Evolutionary conservation across 2,888 invertebrate genomes (phyloP).

Genomic region (Brachyptera risi): DNA sequence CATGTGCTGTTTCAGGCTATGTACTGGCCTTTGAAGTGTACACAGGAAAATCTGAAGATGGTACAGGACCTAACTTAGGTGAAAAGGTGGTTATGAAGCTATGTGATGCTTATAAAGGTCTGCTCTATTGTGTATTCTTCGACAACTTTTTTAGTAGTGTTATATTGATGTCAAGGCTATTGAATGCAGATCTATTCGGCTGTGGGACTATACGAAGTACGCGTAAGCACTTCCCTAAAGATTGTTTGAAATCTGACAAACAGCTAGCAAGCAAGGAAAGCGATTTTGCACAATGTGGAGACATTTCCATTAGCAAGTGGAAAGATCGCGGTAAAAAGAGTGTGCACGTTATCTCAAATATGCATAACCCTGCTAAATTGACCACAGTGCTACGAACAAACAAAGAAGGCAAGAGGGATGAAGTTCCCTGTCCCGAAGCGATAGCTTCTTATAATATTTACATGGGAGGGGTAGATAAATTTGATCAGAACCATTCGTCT

Average conservation of each 20-base stretch:
- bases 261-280: conserved; percentile 34
- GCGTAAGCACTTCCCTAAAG: conserved; percentile 36
- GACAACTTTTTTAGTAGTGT: no score
- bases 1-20: no score
- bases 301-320: conserved; percentile 38
- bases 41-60: conserved; percentile 15
- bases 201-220: no score
- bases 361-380: no score
- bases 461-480: conserved; percentile 39
- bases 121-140: no score
- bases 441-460: conserved; percentile 39
- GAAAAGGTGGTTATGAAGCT: conserved; percentile 37
- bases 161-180: no score
- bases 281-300: conserved; percentile 34
- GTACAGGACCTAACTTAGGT: conserved; percentile 29
- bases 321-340: no score
- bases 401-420: no score
- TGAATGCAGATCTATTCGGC: no score
- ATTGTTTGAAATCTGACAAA: conserved; percentile 36
- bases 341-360: no score
- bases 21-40: conserved; percentile 31
- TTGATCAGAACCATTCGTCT: conserved; percentile 37
- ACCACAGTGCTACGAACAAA: no score
- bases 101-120: conserved; percentile 32
- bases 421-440: no score